These are phyloP conservation scores for Lonchura striata DNA, from an alignment of 2,113 vertebrate species.

Conservation along the genomic window DNA sequence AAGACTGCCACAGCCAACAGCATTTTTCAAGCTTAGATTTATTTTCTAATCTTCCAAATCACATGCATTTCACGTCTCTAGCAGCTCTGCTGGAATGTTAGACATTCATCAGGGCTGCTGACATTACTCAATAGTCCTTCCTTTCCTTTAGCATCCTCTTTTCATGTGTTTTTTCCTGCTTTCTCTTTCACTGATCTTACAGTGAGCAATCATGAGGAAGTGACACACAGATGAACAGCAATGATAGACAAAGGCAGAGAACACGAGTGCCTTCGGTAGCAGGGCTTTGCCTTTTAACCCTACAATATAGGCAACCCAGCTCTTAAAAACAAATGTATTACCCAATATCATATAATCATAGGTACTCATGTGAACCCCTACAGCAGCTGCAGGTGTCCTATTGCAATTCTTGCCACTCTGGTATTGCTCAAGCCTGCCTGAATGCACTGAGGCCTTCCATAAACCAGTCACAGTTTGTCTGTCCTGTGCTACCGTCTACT, in stretches of 20 bases:
- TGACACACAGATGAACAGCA: background rate
- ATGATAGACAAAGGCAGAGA: background rate
- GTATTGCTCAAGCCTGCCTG: background rate
- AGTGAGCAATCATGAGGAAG: background rate
- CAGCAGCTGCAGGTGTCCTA: background rate
- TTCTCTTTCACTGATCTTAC: background rate
- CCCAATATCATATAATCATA: background rate
- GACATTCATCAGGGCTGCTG: slow-evolving; percentile 1
- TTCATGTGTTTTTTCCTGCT: background rate
- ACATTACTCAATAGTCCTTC: background rate
- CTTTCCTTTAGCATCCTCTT: background rate
- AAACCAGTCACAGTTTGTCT: background rate
- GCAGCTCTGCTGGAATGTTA: background rate
- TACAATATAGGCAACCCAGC: background rate
- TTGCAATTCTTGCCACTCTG: background rate
- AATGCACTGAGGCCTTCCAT: background rate
- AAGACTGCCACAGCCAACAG: background rate
- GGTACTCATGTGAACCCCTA: background rate
- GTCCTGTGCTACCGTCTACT: background rate
- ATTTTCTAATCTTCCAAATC: background rate
- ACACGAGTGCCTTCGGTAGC: accelerated
- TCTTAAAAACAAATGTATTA: background rate
- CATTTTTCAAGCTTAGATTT: slow-evolving; percentile 19
- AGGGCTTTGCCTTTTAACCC: background rate
- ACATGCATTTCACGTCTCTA: background rate